Conservation (phyloP, 2,113 vertebrate genomes). For the Eclectus roratus region DNA sequence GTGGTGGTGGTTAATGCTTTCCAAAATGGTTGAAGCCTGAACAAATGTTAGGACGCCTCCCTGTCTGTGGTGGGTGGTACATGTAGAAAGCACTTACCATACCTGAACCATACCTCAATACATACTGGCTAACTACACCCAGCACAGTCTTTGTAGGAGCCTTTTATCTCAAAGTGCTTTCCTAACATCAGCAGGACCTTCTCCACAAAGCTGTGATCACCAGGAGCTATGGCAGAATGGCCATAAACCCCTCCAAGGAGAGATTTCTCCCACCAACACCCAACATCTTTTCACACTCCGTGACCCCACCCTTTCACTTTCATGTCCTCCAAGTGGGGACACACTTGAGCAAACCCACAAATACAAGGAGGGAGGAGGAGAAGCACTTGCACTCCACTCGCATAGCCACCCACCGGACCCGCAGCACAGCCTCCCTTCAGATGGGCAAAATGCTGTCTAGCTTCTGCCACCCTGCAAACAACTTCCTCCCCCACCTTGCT, state of each 20-base stretch:
- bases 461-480: not conserved
- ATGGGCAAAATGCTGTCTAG: rapidly evolving
- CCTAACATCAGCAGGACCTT: not conserved
- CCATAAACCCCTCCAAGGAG: not conserved
- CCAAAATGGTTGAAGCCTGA: not conserved
- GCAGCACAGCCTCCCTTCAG: rapidly evolving
- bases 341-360: not conserved
- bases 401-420: not conserved
- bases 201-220: not conserved
- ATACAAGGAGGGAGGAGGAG: not conserved
- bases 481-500: not conserved
- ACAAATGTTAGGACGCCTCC: not conserved
- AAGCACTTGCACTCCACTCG: rapidly evolving
- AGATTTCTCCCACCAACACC: not conserved
- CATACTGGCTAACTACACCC: not conserved
- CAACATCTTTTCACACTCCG: not conserved
- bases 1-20: not conserved
- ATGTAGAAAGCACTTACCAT: not conserved
- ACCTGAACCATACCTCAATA: not conserved
- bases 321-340: rapidly evolving
- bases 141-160: not conserved
- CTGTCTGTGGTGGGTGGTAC: not conserved
- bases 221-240: not conserved
- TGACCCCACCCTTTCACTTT: not conserved
- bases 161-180: not conserved